These are phyloP conservation scores for Delphinapterus leucas DNA, from an alignment of 2,113 vertebrate genomes.

Conservation along the genomic window DNA sequence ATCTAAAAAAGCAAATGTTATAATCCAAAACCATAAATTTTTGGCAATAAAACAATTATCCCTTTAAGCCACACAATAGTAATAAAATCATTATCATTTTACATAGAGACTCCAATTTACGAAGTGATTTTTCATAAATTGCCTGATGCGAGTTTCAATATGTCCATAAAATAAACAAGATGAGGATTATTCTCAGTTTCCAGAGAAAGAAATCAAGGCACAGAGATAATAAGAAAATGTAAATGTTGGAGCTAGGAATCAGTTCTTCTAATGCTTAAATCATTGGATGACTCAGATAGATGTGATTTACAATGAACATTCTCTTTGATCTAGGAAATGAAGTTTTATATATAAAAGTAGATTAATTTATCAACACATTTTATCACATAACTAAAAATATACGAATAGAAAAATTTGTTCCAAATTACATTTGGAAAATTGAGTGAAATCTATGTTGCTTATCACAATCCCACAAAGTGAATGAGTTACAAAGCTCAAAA, in stretches of 20 bases:
- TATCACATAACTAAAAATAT: background rate
- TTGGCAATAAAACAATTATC: background rate
- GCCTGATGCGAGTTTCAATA: conserved; percentile 14
- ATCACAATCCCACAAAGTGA: conserved; percentile 26
- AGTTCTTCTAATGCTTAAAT: background rate
- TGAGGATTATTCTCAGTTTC: background rate
- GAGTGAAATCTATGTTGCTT: background rate
- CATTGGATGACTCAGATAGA: background rate
- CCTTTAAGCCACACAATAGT: background rate
- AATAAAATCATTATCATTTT: background rate
- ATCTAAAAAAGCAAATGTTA: background rate
- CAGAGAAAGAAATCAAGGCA: background rate
- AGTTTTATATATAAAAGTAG: conserved; percentile 19
- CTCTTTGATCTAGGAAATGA: conserved; percentile 28
- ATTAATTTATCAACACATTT: conserved; percentile 31
- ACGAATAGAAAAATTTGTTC: background rate
- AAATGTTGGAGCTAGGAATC: background rate
- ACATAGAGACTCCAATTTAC: background rate
- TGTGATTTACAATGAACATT: background rate
- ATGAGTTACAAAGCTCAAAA: background rate
- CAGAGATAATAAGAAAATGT: background rate
- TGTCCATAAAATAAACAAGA: background rate
- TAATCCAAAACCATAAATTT: background rate
- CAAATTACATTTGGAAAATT: conserved; percentile 26
- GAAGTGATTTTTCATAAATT: background rate